These are phyloP conservation scores for Microcebus tavaratra DNA, from an alignment of 2,113 vertebrate species.

Conservation along the genomic window DNA sequence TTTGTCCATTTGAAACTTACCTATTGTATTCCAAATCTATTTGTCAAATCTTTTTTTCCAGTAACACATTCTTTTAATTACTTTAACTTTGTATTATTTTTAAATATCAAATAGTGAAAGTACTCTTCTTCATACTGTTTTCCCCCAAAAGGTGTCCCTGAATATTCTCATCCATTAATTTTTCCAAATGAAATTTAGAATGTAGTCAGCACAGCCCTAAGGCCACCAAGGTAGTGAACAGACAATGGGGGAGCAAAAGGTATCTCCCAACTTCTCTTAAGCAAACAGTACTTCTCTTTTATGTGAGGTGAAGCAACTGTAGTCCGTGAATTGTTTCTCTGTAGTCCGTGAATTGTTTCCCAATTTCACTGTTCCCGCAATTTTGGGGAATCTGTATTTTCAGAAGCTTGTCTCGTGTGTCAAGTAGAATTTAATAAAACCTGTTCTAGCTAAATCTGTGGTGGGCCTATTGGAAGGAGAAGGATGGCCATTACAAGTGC, in stretches of 20 bases:
- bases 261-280: not conserved
- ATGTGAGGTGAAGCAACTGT: not conserved
- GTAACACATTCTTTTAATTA: not conserved
- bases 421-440: conserved; percentile 31
- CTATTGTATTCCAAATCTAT: not conserved
- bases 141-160: not conserved
- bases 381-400: conserved; percentile 36
- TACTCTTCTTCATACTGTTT: not conserved
- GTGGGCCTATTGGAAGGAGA: not conserved
- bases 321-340: not conserved
- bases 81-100: conserved; percentile 20
- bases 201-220: not conserved
- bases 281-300: not conserved
- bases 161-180: not conserved
- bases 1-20: not conserved
- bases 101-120: not conserved
- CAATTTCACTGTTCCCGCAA: not conserved
- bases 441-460: not conserved
- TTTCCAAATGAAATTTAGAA: conserved; percentile 19
- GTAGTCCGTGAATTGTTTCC: not conserved
- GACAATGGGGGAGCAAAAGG: not conserved
- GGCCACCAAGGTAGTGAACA: not conserved
- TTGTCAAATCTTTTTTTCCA: not conserved
- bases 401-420: conserved; percentile 10
- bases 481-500: not conserved